These are phyloP conservation scores for Phrynocephalus forsythii DNA, from an alignment of 2,797 vertebrate species.

Conservation along the genomic window DNA sequence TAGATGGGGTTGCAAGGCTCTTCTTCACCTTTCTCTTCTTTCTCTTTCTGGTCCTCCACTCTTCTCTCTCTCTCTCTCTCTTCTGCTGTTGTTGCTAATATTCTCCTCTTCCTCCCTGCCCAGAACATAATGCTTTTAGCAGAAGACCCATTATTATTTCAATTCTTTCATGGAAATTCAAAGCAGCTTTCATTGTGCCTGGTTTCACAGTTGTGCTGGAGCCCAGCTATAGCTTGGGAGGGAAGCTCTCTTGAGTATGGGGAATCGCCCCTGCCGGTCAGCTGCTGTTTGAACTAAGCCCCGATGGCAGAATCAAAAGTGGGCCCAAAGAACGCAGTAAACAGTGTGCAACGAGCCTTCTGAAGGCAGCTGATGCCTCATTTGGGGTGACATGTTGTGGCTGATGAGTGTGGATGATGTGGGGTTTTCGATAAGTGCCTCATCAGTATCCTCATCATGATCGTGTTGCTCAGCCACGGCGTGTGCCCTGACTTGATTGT, in stretches of 20 bases:
- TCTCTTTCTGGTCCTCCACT: background rate
- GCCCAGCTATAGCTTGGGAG: constrained; percentile 56
- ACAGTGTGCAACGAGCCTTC: constrained; percentile 85
- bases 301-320: constrained; percentile 84
- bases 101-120: background rate
- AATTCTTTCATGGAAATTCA: constrained; percentile 30
- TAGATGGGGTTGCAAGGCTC: background rate
- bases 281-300: constrained; percentile 83
- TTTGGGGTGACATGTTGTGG: constrained; percentile 89
- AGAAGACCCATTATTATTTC: constrained; percentile 39
- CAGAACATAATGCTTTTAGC: constrained; percentile 35
- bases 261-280: constrained; percentile 71
- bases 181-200: constrained; percentile 54
- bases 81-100: background rate
- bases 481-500: constrained; percentile 99
- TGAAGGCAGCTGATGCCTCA: constrained; percentile 86
- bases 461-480: constrained; percentile 95
- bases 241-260: constrained; percentile 39
- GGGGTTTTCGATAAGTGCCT: constrained; percentile 98
- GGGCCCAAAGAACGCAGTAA: constrained; percentile 85
- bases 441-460: constrained; percentile 99
- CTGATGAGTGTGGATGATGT: constrained; percentile 91
- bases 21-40: constrained; percentile 20
- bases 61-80: background rate
- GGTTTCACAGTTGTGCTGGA: constrained; percentile 46